Evolutionary conservation across 2,113 vertebrate genomes (phyloP).

Genomic region (Numida meleagris): DNA sequence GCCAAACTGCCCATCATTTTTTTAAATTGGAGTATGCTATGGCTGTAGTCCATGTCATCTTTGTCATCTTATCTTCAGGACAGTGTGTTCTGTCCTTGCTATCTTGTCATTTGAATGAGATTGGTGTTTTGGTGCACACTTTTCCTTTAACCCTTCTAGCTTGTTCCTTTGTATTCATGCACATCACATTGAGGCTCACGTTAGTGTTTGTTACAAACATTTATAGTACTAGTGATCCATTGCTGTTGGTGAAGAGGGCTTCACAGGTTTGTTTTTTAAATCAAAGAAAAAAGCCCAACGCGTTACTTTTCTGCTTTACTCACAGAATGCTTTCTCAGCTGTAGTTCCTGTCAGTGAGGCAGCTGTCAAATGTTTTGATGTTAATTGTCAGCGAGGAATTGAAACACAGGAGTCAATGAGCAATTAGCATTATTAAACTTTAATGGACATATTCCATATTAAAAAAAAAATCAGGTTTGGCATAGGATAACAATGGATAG

Average conservation of each 20-base stretch:
- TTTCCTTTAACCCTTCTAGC: neutral
- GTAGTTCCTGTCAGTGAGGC: neutral
- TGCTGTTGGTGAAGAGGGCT: neutral
- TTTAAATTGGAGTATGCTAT: neutral
- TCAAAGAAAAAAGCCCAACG: neutral
- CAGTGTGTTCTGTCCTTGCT: neutral
- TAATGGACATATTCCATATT: conserved; percentile 20
- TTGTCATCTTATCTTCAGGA: neutral
- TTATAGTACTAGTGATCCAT: neutral
- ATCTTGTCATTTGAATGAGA: neutral
- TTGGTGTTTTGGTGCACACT: neutral
- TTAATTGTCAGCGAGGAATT: neutral
- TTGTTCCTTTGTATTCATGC: neutral
- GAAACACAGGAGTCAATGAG: conserved; percentile 26
- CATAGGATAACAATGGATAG: neutral
- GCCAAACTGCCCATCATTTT: neutral
- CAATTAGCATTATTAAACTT: conserved; percentile 9
- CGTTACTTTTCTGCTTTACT: neutral
- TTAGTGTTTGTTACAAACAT: neutral
- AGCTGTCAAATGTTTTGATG: neutral
- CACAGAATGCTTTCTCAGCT: neutral
- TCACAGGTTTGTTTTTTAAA: neutral
- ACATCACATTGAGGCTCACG: fast-evolving
- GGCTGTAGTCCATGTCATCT: neutral
- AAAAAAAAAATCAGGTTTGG: neutral